Conservation (phyloP, 2,113 vertebrate genomes). For the Onychostruthus taczanowskii region DNA sequence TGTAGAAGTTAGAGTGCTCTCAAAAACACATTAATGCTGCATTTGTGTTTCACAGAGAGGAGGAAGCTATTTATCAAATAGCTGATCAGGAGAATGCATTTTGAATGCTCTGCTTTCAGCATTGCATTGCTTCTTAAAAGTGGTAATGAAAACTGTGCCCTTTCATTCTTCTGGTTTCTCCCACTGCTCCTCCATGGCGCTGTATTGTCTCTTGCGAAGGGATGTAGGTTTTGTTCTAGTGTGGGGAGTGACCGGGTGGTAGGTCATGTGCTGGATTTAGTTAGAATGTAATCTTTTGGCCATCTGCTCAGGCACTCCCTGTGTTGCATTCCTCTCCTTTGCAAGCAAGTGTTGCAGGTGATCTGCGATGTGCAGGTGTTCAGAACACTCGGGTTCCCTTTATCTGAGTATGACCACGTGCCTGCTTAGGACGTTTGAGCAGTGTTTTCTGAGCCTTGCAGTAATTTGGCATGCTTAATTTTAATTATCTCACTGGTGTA, state of each 20-base stretch:
- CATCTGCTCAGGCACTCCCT: slow-evolving; percentile 43
- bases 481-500: background rate
- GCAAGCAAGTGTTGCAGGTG: background rate
- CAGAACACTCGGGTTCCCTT: background rate
- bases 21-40: background rate
- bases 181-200: background rate
- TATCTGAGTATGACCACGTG: rapidly evolving
- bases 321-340: background rate
- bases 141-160: background rate
- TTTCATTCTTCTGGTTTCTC: background rate
- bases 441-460: background rate
- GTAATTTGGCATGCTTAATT: background rate
- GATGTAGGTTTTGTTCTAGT: background rate
- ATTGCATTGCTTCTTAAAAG: background rate
- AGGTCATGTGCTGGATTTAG: slow-evolving; percentile 46
- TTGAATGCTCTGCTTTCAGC: background rate
- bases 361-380: background rate
- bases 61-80: background rate
- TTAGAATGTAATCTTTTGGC: slow-evolving; percentile 54
- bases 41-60: background rate
- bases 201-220: background rate
- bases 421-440: background rate
- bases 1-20: background rate
- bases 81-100: background rate
- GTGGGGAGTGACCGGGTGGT: background rate